These are phyloP conservation scores for Rambutsinella grinnellia DNA, from an alignment of 2,888 invertebrate genomes.

Conservation along the genomic window DNA sequence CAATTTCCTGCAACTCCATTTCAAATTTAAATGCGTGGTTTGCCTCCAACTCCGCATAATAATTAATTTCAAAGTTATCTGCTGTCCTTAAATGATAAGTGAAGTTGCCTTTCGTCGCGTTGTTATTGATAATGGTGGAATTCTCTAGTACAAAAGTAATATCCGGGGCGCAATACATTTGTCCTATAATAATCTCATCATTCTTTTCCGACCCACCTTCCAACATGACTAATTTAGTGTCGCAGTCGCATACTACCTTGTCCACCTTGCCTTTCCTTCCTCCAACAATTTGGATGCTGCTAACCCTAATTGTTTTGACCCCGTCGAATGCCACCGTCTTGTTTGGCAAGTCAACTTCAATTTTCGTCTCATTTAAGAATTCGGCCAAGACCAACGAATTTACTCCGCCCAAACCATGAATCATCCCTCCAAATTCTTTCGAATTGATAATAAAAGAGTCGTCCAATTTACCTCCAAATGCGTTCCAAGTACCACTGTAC, in stretches of 20 bases:
- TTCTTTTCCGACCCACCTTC: constrained; percentile 2
- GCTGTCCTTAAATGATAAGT: constrained; percentile 8
- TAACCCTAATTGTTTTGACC: no score
- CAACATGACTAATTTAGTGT: constrained; percentile 16
- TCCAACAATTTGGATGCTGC: constrained; percentile 11
- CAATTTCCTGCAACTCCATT: neutral
- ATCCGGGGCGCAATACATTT: neutral
- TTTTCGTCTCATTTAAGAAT: neutral
- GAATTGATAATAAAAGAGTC: constrained; percentile 9
- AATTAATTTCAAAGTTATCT: neutral
- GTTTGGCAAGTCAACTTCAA: neutral
- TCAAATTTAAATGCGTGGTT: constrained; percentile 21
- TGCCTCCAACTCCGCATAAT: neutral
- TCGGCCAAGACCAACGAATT: constrained; percentile 10
- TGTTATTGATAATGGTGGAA: neutral
- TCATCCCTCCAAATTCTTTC: neutral
- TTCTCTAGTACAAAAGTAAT: constrained; percentile 9
- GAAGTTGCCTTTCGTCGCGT: neutral
- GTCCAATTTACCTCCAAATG: constrained; percentile 1
- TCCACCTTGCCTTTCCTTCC: constrained; percentile 11
- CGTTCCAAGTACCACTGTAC: constrained; percentile 7
- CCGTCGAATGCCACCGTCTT: neutral
- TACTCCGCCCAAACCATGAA: constrained; percentile 18
- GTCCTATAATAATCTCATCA: neutral
- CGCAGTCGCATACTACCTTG: constrained; percentile 1